Evolutionary conservation across 53 echinoderm and acorn worm genomes (phyloP), one percentile per base, ranked within the genome.

Genomic region (Hippasteria phrygiana): DNA sequence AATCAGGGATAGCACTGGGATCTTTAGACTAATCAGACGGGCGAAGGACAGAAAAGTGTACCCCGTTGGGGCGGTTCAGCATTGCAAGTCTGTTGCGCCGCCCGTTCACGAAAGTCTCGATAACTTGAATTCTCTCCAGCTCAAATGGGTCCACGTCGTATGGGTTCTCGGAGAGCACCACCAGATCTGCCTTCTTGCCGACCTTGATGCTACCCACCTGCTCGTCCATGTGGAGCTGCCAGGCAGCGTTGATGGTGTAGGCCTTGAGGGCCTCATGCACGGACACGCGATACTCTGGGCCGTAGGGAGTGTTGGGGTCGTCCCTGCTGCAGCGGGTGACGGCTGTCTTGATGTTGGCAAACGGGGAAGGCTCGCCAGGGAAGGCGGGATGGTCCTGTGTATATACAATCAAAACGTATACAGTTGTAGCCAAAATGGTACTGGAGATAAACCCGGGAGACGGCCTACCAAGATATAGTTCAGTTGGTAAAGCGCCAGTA

Each of bases 211-310:
- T 81, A 5, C 92, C 92, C 5, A 92, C 28, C 2, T 88, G 45
- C 18, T 92, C 22, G 2, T 92, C 92, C 35, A 72, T 8, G 65
- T 92, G 92, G 5, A 92, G 89, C 54, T 88, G 92, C 88, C 88
- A 88, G 4, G 90, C 90, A 13, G 86, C 91, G 75, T 91, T 91
- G 35, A 85, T 63, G 38, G 91, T 91, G 91, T 92, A 88, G 45
- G 88, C 62, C 63, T 92, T 92, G 32, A 92, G 79, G 10, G 88
- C 92, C 51, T 88, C 92, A 31, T 92, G 63, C 40, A 88, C 82
- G 7, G 88, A 50, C 29, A 88, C 92, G 55, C 88, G 28, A 48
- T 73, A 92, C 38, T 88, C 88, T 13, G 88, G 88, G 16, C 88
- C 88, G 65, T 81, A 92, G 8, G 92, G 74, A 1, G 81, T 87